Base-by-base conservation (phyloP, 1,140 invertebrate genomes). In the Akabosia matsudoensis region DNA sequence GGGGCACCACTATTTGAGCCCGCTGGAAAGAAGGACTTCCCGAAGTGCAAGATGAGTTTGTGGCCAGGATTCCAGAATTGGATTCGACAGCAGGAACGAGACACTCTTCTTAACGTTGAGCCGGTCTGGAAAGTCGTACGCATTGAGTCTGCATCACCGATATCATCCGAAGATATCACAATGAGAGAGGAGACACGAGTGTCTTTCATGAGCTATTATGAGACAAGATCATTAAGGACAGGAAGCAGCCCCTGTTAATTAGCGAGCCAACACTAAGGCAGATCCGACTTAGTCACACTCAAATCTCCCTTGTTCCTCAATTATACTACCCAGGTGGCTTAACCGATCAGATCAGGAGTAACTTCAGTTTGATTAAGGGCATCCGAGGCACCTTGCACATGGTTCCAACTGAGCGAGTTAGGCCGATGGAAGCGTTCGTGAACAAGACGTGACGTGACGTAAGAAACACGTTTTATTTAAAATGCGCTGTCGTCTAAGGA, bases 261-360 rank as follows among this genome's bases (percentile, higher is more conserved):
- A n/a, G n/a, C 51, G n/a, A 78, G n/a, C 73, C 80, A 74, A 18
- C n/a, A n/a, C n/a, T n/a, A n/a, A n/a, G n/a, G n/a, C n/a, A n/a
- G n/a, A n/a, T n/a, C n/a, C n/a, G n/a, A 77, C 79, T 16, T 75
- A n/a, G n/a, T n/a, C n/a, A n/a, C n/a, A n/a, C n/a, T n/a, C n/a
- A n/a, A n/a, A n/a, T n/a, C n/a, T n/a, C 80, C 22, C 78, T 86
- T 0, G 76, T 86, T 33, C 85, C 85, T 0, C 85, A 86, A 75
- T 72, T 85, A 0, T 85, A 84, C 45, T 73, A 71, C 24, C 82
- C 85, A 76, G 86, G 85, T 0, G 85, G 85, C n/a, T 75, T 85
- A 0, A 82, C 79, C 54, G 83, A 84, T 0, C 75, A 75, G 0
- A 82, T 83, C 74, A 70, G 83, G 13, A 64, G 22, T 1, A 81